Evolutionary conservation across 2,113 vertebrate genomes (phyloP).

Genomic region (Cryptotis parvus): DNA sequence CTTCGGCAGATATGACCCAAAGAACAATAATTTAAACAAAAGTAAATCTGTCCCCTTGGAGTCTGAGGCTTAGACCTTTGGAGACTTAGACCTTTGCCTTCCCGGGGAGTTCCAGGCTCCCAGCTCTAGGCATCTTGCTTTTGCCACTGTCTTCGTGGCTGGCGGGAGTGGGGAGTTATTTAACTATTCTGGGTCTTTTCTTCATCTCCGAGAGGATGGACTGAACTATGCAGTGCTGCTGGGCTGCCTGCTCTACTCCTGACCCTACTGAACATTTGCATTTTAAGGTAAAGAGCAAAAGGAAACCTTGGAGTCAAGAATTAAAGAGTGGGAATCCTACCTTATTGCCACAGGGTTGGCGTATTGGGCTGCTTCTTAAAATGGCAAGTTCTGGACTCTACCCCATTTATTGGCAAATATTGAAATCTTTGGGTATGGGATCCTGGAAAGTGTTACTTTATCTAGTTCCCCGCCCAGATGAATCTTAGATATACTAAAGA

Average conservation of each 20-base stretch:
- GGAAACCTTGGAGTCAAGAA: constrained; percentile 18
- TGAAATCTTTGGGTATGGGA: not conserved
- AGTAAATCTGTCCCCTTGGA: not conserved
- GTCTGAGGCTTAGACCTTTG: not conserved
- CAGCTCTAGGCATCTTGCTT: not conserved
- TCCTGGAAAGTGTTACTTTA: not conserved
- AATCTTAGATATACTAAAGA: constrained; percentile 1
- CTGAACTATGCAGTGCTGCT: no score
- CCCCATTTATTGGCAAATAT: not conserved
- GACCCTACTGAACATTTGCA: not conserved
- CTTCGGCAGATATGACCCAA: no score
- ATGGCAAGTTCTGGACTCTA: not conserved
- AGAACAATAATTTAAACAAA: not conserved
- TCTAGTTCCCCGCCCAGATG: not conserved
- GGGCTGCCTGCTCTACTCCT: not conserved
- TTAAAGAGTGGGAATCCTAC: constrained; percentile 14
- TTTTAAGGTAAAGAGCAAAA: constrained; percentile 5
- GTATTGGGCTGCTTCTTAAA: not conserved
- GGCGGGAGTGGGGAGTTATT: not conserved
- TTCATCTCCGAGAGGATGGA: not conserved
- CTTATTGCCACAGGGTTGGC: constrained; percentile 1
- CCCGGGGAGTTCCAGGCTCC: no score
- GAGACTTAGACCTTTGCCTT: no score
- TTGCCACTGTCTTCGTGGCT: not conserved
- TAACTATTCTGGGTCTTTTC: constrained; percentile 4